phyloP scores from a whole-genome alignment of 2,113 vertebrate genomes.

The Etheostoma cragini region DNA sequence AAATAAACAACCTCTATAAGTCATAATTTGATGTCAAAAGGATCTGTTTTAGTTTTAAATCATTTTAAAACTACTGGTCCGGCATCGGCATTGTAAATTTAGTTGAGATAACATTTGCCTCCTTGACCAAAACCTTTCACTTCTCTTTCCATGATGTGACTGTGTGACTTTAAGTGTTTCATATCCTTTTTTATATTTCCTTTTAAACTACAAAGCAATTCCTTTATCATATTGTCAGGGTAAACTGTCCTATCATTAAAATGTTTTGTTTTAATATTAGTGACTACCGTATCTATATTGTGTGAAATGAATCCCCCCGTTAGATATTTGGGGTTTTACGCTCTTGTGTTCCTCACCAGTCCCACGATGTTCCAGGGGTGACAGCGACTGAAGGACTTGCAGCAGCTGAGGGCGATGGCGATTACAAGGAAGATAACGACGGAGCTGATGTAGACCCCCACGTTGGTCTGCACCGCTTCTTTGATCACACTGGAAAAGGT shows the following conservation, averaged over 20 bases:
- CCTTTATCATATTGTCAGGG: not conserved
- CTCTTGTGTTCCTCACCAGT: conserved; percentile 73
- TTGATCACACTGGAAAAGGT: conserved; percentile 79
- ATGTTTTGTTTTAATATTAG: not conserved
- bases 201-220: not conserved
- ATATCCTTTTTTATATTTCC: not conserved
- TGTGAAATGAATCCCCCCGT: not conserved
- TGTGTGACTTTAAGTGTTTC: not conserved
- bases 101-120: not conserved
- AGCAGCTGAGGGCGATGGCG: conserved; percentile 51
- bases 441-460: conserved; percentile 78
- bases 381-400: conserved; percentile 65
- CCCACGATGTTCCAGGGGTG: conserved; percentile 83
- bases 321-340: not conserved
- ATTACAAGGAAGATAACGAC: conserved; percentile 73
- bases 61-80: no score
- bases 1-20: no score
- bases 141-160: conserved; percentile 2
- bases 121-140: conserved; percentile 1
- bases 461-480: conserved; percentile 53
- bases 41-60: no score
- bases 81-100: no score
- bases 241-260: not conserved
- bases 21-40: no score
- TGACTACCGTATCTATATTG: not conserved